Evolutionary conservation across 1,140 invertebrate genomes (phyloP).

Genomic region (Pollicipes pollicipes): DNA sequence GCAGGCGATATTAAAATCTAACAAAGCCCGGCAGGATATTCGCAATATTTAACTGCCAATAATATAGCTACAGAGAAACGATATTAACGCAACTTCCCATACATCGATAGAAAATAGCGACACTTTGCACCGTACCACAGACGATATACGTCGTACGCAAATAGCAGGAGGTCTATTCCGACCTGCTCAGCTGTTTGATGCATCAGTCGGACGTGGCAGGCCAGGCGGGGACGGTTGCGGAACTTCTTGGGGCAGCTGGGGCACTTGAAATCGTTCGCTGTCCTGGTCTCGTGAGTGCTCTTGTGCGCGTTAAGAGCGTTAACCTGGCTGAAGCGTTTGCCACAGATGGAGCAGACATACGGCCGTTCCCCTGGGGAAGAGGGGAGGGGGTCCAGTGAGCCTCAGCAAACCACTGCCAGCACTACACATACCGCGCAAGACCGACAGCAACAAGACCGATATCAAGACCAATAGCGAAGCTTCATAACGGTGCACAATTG

Average conservation of each 20-base stretch:
- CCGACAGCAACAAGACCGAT: too few relatives aligned
- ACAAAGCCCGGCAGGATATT: too few relatives aligned
- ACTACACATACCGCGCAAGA: too few relatives aligned
- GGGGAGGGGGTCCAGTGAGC: too few relatives aligned
- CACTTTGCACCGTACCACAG: slow-evolving; percentile 10
- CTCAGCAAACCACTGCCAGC: too few relatives aligned
- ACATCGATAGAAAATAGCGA: too few relatives aligned
- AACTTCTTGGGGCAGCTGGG: slow-evolving; percentile 15
- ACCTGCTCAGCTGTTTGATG: slow-evolving; percentile 10
- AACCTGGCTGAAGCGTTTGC: slow-evolving; percentile 28
- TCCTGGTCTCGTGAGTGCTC: slow-evolving; percentile 23
- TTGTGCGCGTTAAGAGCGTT: slow-evolving; percentile 19
- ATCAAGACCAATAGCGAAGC: too few relatives aligned
- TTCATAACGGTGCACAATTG: too few relatives aligned
- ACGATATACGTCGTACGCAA: slow-evolving; percentile 9
- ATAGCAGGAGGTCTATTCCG: neutral
- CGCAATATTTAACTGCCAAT: too few relatives aligned
- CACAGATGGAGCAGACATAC: slow-evolving; percentile 30
- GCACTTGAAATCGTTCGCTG: slow-evolving; percentile 12
- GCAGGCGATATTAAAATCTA: too few relatives aligned
- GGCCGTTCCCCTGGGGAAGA: slow-evolving; percentile 27
- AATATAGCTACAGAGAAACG: too few relatives aligned
- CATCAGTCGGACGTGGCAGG: slow-evolving; percentile 10
- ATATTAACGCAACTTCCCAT: too few relatives aligned
- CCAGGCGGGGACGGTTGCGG: slow-evolving; percentile 14